These are phyloP conservation scores for Chaunax sp. DNA, from an alignment of 2,797 vertebrate genomes.

Conservation along the genomic window DNA sequence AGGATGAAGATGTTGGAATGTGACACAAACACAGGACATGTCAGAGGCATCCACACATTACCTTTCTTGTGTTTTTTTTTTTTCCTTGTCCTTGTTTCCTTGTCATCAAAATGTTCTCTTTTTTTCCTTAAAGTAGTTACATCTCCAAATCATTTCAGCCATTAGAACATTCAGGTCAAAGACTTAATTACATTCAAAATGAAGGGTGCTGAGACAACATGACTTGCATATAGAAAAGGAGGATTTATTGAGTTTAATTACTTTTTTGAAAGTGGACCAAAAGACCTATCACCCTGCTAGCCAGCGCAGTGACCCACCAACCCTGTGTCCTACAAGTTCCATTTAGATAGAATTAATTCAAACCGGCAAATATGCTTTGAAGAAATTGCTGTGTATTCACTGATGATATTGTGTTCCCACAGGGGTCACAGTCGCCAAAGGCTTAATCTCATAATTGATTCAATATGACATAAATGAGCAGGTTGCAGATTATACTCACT, in stretches of 20 bases:
- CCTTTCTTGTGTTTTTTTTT: background rate
- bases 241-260: constrained; percentile 53
- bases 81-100: background rate
- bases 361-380: background rate
- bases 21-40: constrained; percentile 6
- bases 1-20: constrained; percentile 22
- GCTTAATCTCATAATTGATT: too few species aligned
- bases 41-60: background rate
- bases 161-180: constrained; percentile 41
- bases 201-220: constrained; percentile 16
- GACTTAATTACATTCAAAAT: constrained; percentile 52
- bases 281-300: constrained; percentile 27
- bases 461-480: too few species aligned
- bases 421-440: too few species aligned
- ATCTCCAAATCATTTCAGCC: constrained; percentile 25
- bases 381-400: background rate
- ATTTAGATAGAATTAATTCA: constrained; percentile 1
- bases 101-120: background rate
- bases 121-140: background rate
- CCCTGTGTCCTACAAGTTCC: constrained; percentile 8
- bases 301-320: constrained; percentile 28
- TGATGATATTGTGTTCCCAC: background rate
- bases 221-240: constrained; percentile 34
- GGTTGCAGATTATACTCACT: too few species aligned
- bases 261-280: constrained; percentile 45